phyloP scores from a whole-genome alignment of 2,888 invertebrate genomes.

The Agrotis ipsilon region DNA sequence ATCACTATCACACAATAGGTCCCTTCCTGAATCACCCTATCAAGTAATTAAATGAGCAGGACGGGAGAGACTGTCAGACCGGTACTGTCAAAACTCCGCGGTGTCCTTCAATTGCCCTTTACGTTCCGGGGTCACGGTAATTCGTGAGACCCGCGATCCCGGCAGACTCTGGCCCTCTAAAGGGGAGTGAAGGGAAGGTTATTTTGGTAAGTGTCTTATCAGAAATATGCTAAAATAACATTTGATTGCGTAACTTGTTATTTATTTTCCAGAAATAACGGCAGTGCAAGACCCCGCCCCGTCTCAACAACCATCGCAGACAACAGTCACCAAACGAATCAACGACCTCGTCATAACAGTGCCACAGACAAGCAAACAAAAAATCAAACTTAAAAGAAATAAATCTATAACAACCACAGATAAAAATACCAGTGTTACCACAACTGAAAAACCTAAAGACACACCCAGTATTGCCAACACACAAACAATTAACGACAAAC shows the following conservation, averaged over 20 bases:
- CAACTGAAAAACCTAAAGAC: slow-evolving; percentile 13
- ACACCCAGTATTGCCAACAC: slow-evolving; percentile 14
- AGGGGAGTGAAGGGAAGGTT: too few relatives aligned
- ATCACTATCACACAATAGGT: too few relatives aligned
- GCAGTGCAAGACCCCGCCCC: slow-evolving; percentile 33
- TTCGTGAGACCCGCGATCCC: too few relatives aligned
- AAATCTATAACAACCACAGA: slow-evolving; percentile 27
- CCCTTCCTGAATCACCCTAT: too few relatives aligned
- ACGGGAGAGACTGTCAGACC: too few relatives aligned
- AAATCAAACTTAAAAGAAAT: slow-evolving; percentile 86
- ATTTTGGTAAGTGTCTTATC: too few relatives aligned
- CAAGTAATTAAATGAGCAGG: too few relatives aligned
- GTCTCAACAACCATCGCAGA: slow-evolving; percentile 61
- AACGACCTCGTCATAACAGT: slow-evolving; percentile 83
- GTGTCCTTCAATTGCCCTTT: too few relatives aligned
- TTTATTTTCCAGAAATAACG: slow-evolving; percentile 66
- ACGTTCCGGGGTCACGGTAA: too few relatives aligned
- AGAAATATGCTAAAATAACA: too few relatives aligned
- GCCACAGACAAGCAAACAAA: slow-evolving; percentile 78
- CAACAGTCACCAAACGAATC: slow-evolving; percentile 75
- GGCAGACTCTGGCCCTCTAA: too few relatives aligned
- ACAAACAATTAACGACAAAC: slow-evolving; percentile 18
- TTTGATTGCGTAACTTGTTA: not conserved
- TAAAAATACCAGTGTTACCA: slow-evolving; percentile 25
- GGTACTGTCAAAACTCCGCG: too few relatives aligned